Evolutionary conservation across 2,113 vertebrate genomes (phyloP).

Genomic region (Protobothrops mucrosquamatus): DNA sequence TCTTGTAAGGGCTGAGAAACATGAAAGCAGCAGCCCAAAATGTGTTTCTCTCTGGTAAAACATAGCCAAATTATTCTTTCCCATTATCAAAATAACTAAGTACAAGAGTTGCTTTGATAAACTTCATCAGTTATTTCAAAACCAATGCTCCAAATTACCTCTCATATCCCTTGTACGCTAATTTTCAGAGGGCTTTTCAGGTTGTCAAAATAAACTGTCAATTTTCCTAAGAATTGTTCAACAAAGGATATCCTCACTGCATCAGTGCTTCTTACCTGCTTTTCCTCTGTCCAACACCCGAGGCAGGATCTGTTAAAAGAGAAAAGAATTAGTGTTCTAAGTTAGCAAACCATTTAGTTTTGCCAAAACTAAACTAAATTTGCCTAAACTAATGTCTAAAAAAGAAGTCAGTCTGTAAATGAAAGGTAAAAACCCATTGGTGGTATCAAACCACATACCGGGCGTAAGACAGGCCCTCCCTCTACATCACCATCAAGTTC

Average conservation of each 20-base stretch:
- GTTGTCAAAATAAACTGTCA: neutral
- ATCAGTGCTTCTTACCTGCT: slow-evolving; percentile 74
- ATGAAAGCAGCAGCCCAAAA: neutral
- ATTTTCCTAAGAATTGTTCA: neutral
- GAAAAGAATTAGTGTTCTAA: slow-evolving; percentile 56
- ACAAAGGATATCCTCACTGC: neutral
- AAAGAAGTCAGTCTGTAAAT: neutral
- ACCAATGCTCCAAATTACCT: neutral
- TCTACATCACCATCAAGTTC: neutral
- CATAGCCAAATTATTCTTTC: neutral
- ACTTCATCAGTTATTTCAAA: neutral
- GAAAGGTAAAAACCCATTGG: neutral
- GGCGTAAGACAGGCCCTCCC: neutral
- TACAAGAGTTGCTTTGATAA: neutral
- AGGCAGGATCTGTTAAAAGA: slow-evolving; percentile 72
- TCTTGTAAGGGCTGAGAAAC: neutral
- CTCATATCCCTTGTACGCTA: neutral
- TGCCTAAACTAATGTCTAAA: neutral
- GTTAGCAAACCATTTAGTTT: slow-evolving; percentile 31
- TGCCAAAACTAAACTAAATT: neutral
- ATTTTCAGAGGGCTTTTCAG: neutral
- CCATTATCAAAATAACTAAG: neutral
- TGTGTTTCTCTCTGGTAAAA: neutral
- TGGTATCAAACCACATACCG: neutral
- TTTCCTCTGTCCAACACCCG: slow-evolving; percentile 68